phyloP scores from a whole-genome alignment of 1,140 invertebrate genomes.

The Gryon sp. region DNA sequence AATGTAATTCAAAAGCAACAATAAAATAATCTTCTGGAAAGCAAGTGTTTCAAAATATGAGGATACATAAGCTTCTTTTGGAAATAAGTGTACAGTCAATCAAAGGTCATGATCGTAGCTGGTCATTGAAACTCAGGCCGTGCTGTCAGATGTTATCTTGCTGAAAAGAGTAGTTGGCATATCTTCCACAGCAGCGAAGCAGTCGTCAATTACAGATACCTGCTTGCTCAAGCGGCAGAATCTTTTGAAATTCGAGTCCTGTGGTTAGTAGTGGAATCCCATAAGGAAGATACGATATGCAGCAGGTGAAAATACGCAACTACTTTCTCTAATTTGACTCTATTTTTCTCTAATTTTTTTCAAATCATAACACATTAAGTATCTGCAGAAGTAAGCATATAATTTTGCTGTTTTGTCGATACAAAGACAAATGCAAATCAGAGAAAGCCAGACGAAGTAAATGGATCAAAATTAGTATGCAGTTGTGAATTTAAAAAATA shows the following conservation, averaged over 20 bases:
- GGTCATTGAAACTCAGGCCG: conserved; percentile 65
- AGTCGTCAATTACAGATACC: conserved; percentile 64
- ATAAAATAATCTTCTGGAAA: conserved; percentile 16
- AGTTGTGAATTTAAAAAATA: too few relatives aligned
- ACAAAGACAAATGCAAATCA: too few relatives aligned
- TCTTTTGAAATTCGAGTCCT: conserved; percentile 64
- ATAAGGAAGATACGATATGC: conserved; percentile 43
- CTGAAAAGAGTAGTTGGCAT: conserved; percentile 62
- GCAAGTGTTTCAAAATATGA: conserved; percentile 24
- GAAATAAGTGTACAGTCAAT: conserved; percentile 55
- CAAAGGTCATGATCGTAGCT: conserved; percentile 67
- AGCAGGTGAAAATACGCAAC: conserved; percentile 59
- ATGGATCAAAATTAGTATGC: too few relatives aligned
- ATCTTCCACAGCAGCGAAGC: conserved; percentile 57
- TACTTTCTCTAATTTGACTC: conserved; percentile 43
- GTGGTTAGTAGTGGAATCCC: conserved; percentile 49
- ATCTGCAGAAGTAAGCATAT: too few relatives aligned
- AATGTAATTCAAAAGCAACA: conserved; percentile 12
- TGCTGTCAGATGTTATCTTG: conserved; percentile 70
- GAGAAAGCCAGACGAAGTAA: too few relatives aligned
- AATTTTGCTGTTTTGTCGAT: too few relatives aligned
- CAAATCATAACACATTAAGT: too few relatives aligned
- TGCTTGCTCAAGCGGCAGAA: conserved; percentile 53
- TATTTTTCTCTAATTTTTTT: conserved; percentile 6
- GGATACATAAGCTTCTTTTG: conserved; percentile 45